Conservation (phyloP, 2,888 invertebrate genomes). For the Anoplius nigerrimus region DNA sequence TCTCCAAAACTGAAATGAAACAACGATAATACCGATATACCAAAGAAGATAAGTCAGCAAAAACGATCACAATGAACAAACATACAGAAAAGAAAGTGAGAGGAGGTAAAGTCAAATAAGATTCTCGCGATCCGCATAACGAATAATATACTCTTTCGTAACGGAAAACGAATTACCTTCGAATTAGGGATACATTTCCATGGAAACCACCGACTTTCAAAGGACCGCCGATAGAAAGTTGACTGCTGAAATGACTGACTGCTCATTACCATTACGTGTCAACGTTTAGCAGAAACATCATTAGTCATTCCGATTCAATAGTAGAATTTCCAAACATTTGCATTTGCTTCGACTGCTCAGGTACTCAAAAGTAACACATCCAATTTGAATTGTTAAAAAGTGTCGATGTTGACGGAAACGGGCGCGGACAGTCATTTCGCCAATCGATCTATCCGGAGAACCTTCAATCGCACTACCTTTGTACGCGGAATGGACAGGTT, state of each 20-base stretch:
- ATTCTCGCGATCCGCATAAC: conserved; percentile 20
- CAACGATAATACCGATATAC: conserved; percentile 20
- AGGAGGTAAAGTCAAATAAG: conserved; percentile 16
- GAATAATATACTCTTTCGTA: conserved; percentile 19
- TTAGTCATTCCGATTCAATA: too few species aligned
- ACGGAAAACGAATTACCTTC: conserved; percentile 39
- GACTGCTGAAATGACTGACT: conserved; percentile 38
- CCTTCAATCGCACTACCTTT: conserved; percentile 79
- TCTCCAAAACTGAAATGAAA: conserved; percentile 49
- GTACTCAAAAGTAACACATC: too few species aligned
- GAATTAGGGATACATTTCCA: conserved; percentile 33
- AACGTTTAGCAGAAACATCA: too few species aligned
- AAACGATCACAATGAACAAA: conserved; percentile 29
- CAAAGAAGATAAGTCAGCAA: conserved; percentile 24
- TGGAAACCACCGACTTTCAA: conserved; percentile 50
- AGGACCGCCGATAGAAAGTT: conserved; percentile 31
- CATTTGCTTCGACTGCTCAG: too few species aligned
- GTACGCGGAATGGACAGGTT: conserved; percentile 85
- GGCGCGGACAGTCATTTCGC: conserved; percentile 17
- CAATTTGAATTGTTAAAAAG: too few species aligned
- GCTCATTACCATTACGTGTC: neutral
- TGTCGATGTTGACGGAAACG: too few species aligned
- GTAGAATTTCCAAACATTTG: too few species aligned
- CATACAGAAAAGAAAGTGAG: conserved; percentile 5
- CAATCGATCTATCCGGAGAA: conserved; percentile 25